Percentiles rank a stretch among this genome's conserved stretches.
Evolutionary conservation across 2,797 vertebrate genomes (phyloP).

Genomic region (Ceryle rudis): DNA sequence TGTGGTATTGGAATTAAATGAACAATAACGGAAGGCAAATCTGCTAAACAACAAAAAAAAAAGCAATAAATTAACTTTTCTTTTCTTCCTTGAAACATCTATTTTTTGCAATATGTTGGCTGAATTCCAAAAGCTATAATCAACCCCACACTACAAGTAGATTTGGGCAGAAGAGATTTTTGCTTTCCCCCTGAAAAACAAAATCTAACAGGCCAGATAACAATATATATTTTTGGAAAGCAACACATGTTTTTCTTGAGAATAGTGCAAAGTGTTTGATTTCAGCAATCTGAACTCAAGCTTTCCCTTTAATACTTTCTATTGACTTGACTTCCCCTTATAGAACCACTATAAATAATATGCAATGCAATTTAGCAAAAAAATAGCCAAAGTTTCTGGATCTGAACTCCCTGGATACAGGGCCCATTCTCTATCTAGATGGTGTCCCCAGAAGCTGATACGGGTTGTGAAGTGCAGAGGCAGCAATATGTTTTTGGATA

Average conservation of each 20-base stretch:
- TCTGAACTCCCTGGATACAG: not conserved
- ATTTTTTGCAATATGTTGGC: not conserved
- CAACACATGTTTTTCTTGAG: not conserved
- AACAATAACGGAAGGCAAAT: not conserved
- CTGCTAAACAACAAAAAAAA: not conserved
- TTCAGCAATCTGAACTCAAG: not conserved
- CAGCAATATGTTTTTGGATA: fast-evolving
- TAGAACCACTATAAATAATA: not conserved
- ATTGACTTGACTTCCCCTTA: not conserved
- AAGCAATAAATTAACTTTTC: not conserved
- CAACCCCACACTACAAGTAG: not conserved
- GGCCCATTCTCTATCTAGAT: not conserved
- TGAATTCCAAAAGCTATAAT: not conserved
- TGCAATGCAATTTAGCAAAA: not conserved
- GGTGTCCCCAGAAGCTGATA: no score
- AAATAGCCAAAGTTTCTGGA: not conserved
- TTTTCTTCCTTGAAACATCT: not conserved
- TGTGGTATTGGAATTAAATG: not conserved
- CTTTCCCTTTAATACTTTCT: not conserved
- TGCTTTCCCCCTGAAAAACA: not conserved
- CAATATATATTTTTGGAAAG: not conserved
- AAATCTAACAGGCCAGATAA: not conserved
- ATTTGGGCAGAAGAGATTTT: not conserved
- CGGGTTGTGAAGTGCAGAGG: not conserved
- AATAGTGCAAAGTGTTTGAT: not conserved